Conservation (phyloP, 2,113 vertebrate genomes). For the Phyllopteryx taeniolatus region DNA sequence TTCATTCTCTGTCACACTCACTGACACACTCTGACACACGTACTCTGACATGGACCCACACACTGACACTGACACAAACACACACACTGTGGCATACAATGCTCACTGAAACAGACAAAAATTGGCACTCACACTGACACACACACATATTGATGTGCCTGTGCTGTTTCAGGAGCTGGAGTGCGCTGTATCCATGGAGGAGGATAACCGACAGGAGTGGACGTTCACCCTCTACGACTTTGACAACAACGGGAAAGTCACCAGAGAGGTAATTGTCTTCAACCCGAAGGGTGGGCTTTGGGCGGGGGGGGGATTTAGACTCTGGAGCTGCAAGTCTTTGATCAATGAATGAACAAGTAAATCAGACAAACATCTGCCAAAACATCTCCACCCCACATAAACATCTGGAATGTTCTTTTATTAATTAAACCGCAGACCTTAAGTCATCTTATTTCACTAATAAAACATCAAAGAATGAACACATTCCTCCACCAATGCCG, state of each 20-base stretch:
- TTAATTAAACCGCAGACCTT: neutral
- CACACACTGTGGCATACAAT: conserved; percentile 1
- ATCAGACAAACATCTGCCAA: conserved; percentile 7
- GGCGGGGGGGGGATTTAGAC: neutral
- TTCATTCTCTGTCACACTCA: too few relatives aligned
- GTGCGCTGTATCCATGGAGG: conserved; percentile 96
- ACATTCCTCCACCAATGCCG: neutral
- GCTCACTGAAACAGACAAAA: conserved; percentile 6
- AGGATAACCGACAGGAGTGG: conserved; percentile 97
- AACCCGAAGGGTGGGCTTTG: neutral
- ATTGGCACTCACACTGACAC: conserved; percentile 1
- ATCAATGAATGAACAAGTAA: conserved; percentile 4
- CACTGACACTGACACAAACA: conserved; percentile 5
- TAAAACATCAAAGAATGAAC: conserved; percentile 4
- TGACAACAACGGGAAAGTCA: conserved; percentile 98
- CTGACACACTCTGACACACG: too few relatives aligned
- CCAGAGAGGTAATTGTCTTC: conserved; percentile 83
- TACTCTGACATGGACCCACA: neutral
- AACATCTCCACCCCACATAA: neutral
- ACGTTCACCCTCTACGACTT: conserved; percentile 99
- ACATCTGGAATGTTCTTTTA: conserved; percentile 6
- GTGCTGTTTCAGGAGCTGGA: conserved; percentile 86
- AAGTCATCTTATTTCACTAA: neutral
- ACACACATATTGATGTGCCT: conserved; percentile 5
- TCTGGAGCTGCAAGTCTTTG: neutral